phyloP scores from a whole-genome alignment of 2,113 vertebrate species.

The Lucifuga dentata region DNA sequence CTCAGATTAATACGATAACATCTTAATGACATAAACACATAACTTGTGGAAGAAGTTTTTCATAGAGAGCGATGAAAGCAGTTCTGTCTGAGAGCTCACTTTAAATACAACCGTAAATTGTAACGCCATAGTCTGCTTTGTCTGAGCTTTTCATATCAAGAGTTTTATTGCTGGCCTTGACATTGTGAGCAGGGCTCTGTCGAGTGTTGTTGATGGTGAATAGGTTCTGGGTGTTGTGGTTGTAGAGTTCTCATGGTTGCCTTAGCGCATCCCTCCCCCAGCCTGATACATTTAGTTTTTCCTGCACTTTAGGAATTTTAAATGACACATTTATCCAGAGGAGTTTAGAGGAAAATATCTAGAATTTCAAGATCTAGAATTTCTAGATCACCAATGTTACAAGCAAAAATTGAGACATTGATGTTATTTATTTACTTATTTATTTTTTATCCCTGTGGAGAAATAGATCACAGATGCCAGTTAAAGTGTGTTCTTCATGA shows the following conservation, averaged over 20 bases:
- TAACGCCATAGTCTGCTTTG: slow-evolving; percentile 26
- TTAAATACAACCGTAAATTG: slow-evolving; percentile 43
- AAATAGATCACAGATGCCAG: no score
- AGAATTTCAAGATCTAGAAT: no score
- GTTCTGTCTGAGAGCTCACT: slow-evolving; percentile 41
- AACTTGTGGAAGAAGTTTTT: not conserved
- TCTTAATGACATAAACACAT: not conserved
- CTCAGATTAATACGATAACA: no score
- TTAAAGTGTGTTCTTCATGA: no score
- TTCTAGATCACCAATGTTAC: no score
- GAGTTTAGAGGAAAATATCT: no score
- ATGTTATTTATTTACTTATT: no score
- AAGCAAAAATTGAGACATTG: no score
- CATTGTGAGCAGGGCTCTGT: slow-evolving; percentile 24
- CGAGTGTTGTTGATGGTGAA: slow-evolving; percentile 45
- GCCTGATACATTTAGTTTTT: not conserved
- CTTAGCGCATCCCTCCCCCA: not conserved
- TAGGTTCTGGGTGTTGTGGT: slow-evolving; percentile 24
- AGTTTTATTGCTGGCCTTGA: slow-evolving; percentile 61
- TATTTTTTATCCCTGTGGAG: no score
- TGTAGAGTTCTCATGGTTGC: slow-evolving; percentile 32
- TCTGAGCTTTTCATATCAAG: slow-evolving; percentile 57
- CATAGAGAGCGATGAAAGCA: not conserved
- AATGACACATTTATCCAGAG: slow-evolving; percentile 23
- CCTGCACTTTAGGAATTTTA: slow-evolving; percentile 1